These are phyloP conservation scores for Cheilosia scutellata DNA, from an alignment of 2,888 invertebrate species.

Conservation along the genomic window DNA sequence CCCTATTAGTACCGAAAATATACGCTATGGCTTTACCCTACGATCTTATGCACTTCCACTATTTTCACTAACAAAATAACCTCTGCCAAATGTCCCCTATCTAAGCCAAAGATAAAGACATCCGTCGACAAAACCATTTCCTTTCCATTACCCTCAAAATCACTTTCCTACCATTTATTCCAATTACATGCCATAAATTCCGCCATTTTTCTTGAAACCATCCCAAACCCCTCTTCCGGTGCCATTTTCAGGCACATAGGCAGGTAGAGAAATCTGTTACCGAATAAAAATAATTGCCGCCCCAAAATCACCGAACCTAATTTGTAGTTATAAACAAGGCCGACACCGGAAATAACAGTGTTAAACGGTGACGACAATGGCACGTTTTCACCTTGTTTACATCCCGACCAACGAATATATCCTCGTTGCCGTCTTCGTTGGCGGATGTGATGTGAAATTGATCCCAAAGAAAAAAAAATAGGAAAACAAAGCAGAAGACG, in stretches of 20 bases:
- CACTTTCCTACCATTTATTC: conserved; percentile 50
- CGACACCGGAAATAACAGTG: conserved; percentile 60
- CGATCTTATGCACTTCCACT: too few relatives aligned
- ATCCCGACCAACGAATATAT: conserved; percentile 42
- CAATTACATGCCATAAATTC: conserved; percentile 62
- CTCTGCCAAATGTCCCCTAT: too few relatives aligned
- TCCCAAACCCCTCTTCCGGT: background rate
- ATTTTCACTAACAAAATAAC: too few relatives aligned
- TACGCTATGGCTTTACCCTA: too few relatives aligned
- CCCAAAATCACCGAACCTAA: conserved; percentile 64
- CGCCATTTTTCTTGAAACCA: background rate
- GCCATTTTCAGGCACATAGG: background rate
- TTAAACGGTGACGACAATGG: conserved; percentile 56
- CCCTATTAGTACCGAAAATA: too few relatives aligned
- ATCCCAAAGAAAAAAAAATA: conserved; percentile 32
- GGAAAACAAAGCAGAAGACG: conserved; percentile 22
- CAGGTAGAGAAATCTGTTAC: conserved; percentile 49
- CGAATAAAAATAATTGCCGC: conserved; percentile 67
- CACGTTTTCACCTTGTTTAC: conserved; percentile 61
- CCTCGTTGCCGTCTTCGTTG: conserved; percentile 6
- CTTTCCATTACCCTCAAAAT: conserved; percentile 47
- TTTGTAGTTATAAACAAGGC: conserved; percentile 67
- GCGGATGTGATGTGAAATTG: conserved; percentile 63
- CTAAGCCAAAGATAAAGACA: conserved; percentile 20
- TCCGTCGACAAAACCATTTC: conserved; percentile 18